These are phyloP conservation scores for Epinephelus cyanopodus DNA, from an alignment of 2,113 vertebrate genomes.

Conservation along the genomic window DNA sequence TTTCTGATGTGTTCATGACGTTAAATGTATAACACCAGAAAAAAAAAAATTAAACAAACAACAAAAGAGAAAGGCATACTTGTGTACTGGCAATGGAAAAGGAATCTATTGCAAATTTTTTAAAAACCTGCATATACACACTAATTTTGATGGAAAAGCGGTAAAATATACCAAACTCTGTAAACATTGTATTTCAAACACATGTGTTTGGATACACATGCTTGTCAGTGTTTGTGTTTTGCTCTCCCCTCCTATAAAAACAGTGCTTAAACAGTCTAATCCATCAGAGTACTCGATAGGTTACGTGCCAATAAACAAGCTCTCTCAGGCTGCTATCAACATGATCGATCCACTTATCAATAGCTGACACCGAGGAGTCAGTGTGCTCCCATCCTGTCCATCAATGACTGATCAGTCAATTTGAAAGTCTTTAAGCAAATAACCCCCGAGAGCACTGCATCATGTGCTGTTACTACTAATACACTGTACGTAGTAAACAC, in stretches of 20 bases:
- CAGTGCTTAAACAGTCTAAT: constrained; percentile 60
- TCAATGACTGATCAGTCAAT: constrained; percentile 70
- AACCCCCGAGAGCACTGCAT: constrained; percentile 19
- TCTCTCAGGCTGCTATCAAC: constrained; percentile 57
- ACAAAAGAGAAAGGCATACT: no score
- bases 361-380: constrained; percentile 68
- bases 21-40: no score
- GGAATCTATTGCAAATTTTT: no score
- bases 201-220: neutral
- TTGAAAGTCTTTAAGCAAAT: constrained; percentile 64
- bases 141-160: no score
- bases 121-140: no score
- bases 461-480: constrained; percentile 38
- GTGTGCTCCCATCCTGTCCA: constrained; percentile 56
- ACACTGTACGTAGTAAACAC: constrained; percentile 12
- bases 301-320: constrained; percentile 70
- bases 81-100: no score
- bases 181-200: neutral
- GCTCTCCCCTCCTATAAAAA: constrained; percentile 31
- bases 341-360: constrained; percentile 67
- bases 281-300: constrained; percentile 53
- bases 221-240: constrained; percentile 23
- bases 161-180: neutral
- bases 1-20: no score
- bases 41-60: no score